phyloP scores from a whole-genome alignment of 2,888 invertebrate genomes.

The Kryphioiulus occultus region DNA sequence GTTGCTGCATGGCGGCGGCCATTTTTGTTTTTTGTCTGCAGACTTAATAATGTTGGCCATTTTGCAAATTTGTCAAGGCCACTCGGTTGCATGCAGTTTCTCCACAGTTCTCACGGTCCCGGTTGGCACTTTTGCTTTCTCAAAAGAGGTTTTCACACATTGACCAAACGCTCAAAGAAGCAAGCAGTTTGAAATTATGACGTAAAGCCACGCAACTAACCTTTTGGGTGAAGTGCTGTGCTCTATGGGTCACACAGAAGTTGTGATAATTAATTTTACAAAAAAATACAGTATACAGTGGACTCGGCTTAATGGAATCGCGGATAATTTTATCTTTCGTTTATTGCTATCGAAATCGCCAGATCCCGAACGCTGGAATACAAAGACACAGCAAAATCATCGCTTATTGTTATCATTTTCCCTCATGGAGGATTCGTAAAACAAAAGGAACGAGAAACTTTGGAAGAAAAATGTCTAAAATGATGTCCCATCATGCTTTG shows the following conservation, averaged over 20 bases:
- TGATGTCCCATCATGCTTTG: no score
- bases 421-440: no score
- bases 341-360: no score
- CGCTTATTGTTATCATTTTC: no score
- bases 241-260: neutral
- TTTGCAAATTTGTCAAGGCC: slow-evolving; percentile 17
- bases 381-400: no score
- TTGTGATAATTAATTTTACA: no score
- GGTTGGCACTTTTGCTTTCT: slow-evolving; percentile 29
- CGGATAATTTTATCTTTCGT: no score
- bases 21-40: neutral
- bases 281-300: no score
- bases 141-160: neutral
- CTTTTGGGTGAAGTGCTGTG: neutral
- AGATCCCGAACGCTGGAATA: no score
- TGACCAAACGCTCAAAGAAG: slow-evolving; percentile 13
- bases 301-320: no score
- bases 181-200: neutral
- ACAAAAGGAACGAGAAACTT: no score
- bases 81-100: neutral
- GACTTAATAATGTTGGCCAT: slow-evolving; percentile 27
- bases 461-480: no score
- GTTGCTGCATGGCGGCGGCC: neutral
- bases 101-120: slow-evolving; percentile 14
- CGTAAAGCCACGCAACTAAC: neutral